These are phyloP conservation scores for Notarius lentiginosus DNA, from an alignment of 2,113 vertebrate species.

Conservation along the genomic window DNA sequence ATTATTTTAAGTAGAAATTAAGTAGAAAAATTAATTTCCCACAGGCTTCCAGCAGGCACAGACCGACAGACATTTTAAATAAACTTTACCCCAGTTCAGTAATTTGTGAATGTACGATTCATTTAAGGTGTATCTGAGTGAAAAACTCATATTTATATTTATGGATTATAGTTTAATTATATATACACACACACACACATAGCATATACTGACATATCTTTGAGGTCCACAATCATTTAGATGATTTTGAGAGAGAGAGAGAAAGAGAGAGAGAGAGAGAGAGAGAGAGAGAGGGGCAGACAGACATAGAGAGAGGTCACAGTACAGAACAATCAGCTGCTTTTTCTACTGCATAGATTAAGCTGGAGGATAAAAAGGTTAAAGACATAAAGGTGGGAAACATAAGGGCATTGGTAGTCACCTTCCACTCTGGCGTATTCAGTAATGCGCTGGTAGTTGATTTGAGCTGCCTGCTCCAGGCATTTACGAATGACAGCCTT, in stretches of 20 bases:
- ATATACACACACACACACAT: not conserved
- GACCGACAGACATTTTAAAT: slow-evolving; percentile 2
- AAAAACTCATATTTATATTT: not conserved
- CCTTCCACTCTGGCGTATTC: slow-evolving; percentile 99
- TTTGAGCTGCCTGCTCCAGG: slow-evolving; percentile 96
- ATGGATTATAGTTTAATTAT: not conserved
- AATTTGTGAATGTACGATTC: not conserved
- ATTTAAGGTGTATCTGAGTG: too few species aligned
- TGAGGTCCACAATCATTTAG: not conserved
- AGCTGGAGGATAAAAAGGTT: slow-evolving; percentile 28
- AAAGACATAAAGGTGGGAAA: slow-evolving; percentile 29
- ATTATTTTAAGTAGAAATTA: not conserved
- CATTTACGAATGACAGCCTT: slow-evolving; percentile 99
- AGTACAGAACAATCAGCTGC: not conserved
- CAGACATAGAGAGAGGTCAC: not conserved
- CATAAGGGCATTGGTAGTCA: slow-evolving; percentile 69
- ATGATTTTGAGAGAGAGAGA: too few species aligned
- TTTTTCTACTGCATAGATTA: slow-evolving; percentile 3
- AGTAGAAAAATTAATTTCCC: not conserved
- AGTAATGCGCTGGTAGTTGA: slow-evolving; percentile 95
- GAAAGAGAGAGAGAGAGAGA: too few species aligned
- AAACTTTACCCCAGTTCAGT: not conserved
- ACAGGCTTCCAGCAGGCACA: not conserved
- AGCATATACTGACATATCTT: not conserved
- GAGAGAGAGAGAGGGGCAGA: not conserved